A percentile compares a stretch with the other conserved stretches of the same genome.
phyloP scores from a whole-genome alignment of 2,797 vertebrate genomes.

The Sebastes matsubarae region DNA sequence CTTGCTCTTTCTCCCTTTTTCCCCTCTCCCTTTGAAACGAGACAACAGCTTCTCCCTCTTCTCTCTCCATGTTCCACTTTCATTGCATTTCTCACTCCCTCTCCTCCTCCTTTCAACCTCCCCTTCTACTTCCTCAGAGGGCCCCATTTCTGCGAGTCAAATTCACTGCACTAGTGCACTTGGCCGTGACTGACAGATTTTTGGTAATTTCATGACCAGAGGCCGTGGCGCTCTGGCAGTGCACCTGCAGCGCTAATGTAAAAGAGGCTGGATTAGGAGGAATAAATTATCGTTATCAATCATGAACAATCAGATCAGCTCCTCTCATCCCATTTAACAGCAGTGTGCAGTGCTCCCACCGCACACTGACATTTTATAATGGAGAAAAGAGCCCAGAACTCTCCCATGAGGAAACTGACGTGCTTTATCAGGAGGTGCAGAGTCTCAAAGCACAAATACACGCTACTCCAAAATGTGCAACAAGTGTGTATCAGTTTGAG shows the following conservation, averaged over 20 bases:
- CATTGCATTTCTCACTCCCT: constrained; percentile 39
- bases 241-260: constrained; percentile 54
- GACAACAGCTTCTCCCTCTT: constrained; percentile 48
- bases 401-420: constrained; percentile 32
- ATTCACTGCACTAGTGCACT: constrained; percentile 48
- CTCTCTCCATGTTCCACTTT: constrained; percentile 61
- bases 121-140: constrained; percentile 37
- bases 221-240: constrained; percentile 20
- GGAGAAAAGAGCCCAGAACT: constrained; percentile 31
- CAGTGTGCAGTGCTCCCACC: constrained; percentile 10
- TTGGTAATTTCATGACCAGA: constrained; percentile 59
- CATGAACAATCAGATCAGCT: constrained; percentile 58
- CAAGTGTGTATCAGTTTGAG: constrained; percentile 25
- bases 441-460: constrained; percentile 6
- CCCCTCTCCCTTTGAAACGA: constrained; percentile 52
- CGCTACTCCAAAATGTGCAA: constrained; percentile 32
- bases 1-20: constrained; percentile 3
- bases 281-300: constrained; percentile 60
- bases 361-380: constrained; percentile 49
- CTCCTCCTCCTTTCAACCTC: constrained; percentile 41
- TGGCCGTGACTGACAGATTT: constrained; percentile 57
- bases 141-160: constrained; percentile 43
- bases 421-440: constrained; percentile 30
- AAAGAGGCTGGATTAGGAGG: constrained; percentile 44
- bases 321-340: constrained; percentile 52